Base-by-base conservation (phyloP, 2,113 vertebrate species). In the Megalops atlanticus region DNA sequence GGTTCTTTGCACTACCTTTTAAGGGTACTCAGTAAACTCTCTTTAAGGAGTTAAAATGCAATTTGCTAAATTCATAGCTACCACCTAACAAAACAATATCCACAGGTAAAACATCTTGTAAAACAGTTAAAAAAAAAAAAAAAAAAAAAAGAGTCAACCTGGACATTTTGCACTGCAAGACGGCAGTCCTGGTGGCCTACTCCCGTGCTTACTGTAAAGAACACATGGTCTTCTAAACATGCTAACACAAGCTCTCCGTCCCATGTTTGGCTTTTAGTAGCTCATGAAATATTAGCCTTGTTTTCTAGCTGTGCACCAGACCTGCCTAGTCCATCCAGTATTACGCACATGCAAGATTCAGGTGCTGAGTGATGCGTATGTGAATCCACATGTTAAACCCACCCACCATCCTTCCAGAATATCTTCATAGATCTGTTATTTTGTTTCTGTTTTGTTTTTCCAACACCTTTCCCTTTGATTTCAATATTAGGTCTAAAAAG, bases 31-130 rank as follows among this genome's bases (percentile, higher is more conserved):
- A 78, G 54, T 41, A 78, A 58, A 24, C 58, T 64, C 27, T 64
- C 58, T 45, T 77, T 31, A 40, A 78, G 40, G n/a, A n/a, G n/a
- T n/a, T 70, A 12, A 31, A 69, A 78, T 33, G 31, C 40, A n/a
- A 75, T 45, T 31, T 69, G 77, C 40, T 36, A 69, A 78, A 33
- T 31, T 24, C 49, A 18, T 16, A 39, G 41, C 69, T 24, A 27
- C n/a, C 33, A 33, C 18, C 77, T 16, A 43, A 78, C 58, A n/a
- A 8, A 31, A 64, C n/a, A 11, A 64, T 31, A 27, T 70, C 27
- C 39, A 70, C 77, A 70, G 27, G 77, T 69, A 43, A 78, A 78
- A 36, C 39, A 21, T 43, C 31, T 78, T 52, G 43, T 31, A 78
- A 35, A 43, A 41, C 39, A 78, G 40, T 45, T 71, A 43, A 35